These are phyloP conservation scores for Stenodera caucasica DNA, from an alignment of 2,888 invertebrate genomes.

Conservation along the genomic window DNA sequence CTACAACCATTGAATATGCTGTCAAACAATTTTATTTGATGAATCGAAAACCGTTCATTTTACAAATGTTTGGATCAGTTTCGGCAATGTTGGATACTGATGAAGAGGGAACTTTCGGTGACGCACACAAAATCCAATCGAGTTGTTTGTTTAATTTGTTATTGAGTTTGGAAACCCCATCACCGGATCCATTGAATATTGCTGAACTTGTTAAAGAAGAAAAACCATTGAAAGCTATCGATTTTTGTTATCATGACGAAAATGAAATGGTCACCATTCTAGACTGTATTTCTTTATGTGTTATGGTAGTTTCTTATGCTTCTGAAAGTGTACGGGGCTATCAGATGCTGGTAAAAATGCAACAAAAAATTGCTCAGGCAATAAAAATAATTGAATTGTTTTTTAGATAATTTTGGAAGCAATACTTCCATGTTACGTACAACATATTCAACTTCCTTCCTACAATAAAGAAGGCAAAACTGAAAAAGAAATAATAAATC, in stretches of 20 bases:
- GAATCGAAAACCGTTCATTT: slow-evolving; percentile 96
- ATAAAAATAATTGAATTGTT: slow-evolving; percentile 1
- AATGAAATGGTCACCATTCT: slow-evolving; percentile 95
- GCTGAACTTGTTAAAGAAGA: slow-evolving; percentile 89
- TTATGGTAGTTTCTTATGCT: slow-evolving; percentile 98
- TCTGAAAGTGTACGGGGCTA: slow-evolving; percentile 92
- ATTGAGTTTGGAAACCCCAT: slow-evolving; percentile 89
- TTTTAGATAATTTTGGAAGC: slow-evolving; percentile 91
- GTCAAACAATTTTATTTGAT: slow-evolving; percentile 98
- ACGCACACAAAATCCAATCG: slow-evolving; percentile 91
- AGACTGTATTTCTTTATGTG: slow-evolving; percentile 97
- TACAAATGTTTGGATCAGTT: slow-evolving; percentile 99
- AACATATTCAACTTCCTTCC: slow-evolving; percentile 87
- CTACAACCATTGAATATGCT: slow-evolving; percentile 95
- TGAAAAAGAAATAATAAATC: slow-evolving; percentile 90
- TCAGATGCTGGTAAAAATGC: slow-evolving; percentile 78
- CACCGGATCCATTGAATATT: slow-evolving; percentile 91
- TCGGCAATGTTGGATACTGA: slow-evolving; percentile 95
- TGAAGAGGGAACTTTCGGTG: slow-evolving; percentile 82
- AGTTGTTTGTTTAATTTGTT: slow-evolving; percentile 90
- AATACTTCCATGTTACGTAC: slow-evolving; percentile 92
- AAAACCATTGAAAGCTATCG: slow-evolving; percentile 89
- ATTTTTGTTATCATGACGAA: slow-evolving; percentile 98
- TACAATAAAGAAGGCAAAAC: slow-evolving; percentile 91
- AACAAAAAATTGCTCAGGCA: neutral